These are phyloP conservation scores for Gambusia yucatana DNA, from an alignment of 2,797 vertebrate species.

Conservation along the genomic window DNA sequence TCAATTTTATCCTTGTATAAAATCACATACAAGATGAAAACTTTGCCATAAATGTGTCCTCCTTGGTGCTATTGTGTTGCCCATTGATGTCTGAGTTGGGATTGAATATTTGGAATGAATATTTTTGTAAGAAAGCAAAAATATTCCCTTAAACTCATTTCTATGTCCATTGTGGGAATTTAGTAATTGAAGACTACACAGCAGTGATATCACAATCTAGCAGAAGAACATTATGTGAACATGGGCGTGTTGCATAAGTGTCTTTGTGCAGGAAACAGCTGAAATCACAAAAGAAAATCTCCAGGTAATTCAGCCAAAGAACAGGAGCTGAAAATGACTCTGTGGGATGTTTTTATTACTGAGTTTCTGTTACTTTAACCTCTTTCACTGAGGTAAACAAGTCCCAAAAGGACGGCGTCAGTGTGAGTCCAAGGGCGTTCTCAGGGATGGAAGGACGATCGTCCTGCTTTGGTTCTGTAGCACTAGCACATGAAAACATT, in stretches of 20 bases:
- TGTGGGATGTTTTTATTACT: constrained; percentile 65
- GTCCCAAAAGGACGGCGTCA: constrained; percentile 38
- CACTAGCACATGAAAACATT: constrained; percentile 47
- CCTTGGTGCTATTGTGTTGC: neutral
- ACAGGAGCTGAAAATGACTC: constrained; percentile 70
- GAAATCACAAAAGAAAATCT: constrained; percentile 61
- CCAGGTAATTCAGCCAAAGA: constrained; percentile 58
- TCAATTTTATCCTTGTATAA: neutral
- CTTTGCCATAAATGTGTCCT: neutral
- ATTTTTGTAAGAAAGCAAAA: neutral
- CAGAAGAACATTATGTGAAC: constrained; percentile 7
- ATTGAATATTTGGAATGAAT: too few relatives aligned
- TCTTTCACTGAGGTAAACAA: constrained; percentile 37
- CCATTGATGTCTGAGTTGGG: too few relatives aligned
- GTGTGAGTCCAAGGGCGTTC: constrained; percentile 24
- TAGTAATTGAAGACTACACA: neutral
- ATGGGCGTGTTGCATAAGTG: constrained; percentile 13
- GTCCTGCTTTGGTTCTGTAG: constrained; percentile 31
- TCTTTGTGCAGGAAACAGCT: constrained; percentile 51
- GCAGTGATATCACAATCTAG: neutral
- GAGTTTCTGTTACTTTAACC: constrained; percentile 65
- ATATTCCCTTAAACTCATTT: neutral
- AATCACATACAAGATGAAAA: neutral
- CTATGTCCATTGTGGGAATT: neutral
- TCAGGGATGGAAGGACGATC: constrained; percentile 16